Base-by-base conservation (phyloP, 2,888 invertebrate species). In the Drosophila nr. perissopoda region DNA sequence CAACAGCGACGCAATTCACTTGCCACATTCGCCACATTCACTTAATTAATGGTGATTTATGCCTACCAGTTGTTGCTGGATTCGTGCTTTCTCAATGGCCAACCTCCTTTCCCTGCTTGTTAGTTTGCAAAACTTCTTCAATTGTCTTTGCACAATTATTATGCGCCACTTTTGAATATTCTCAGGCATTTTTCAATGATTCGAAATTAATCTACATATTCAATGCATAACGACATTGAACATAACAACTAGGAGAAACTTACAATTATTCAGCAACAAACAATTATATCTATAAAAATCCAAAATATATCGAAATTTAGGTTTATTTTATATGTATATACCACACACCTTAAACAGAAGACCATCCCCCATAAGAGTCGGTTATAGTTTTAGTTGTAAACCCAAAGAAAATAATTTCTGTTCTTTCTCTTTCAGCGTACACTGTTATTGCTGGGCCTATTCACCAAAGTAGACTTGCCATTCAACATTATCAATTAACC, bases 11-110 rank as follows among this genome's bases (percentile, higher is more conserved):
- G 74, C 89, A 89, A 73, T 87, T 87, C 82, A 83, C 70, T 88
- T 83, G 74, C 40, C 56, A 51, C 68, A 68, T 67, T 64, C 78
- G 71, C 38, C 27, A 38, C 65, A 71, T 62, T 63, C 74, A 53
- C 59, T 88, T 83, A 83, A 88, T 88, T 88, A 85, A 89, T 89
- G 83, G 66, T 88, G 89, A 89, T 88, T 88, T 89, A 88, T 89
- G 80, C 76, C 27, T 68, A 51, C 38, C 74, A 72, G 72, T 74
- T 76, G 38, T 56, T 31, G 38, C n/a, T 16, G 78, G 49, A 59
- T 61, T 67, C 36, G 4, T 27, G 48, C 38, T 48, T 48, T 33
- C 18, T 38, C n/a, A 54, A 69, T 53, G 29, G 38, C 21, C 29
- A 54, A 16, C 48, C 27, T 57, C 8, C 18, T 57, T 46, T 34